Evolutionary conservation across 92 coral and sea anemone species (phyloP), one percentile per base, ranked within the genome.

Genomic region (Parazoanthus darwini): DNA sequence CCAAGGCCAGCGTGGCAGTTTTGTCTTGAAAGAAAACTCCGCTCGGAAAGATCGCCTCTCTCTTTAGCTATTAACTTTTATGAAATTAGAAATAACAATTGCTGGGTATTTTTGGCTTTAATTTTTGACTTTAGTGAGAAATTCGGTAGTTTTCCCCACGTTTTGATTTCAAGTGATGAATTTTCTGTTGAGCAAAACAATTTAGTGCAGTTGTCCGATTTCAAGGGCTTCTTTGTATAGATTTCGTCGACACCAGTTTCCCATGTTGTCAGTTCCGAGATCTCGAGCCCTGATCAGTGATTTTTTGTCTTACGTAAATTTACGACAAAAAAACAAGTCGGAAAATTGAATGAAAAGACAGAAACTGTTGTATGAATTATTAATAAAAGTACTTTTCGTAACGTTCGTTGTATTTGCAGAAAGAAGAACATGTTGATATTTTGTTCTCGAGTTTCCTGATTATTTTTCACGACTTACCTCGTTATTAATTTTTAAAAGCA

Each of bases 1-100:
- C 74, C 8, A 33, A 54, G 65, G 87, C 65, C 87, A 68, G 79
- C 87, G 87, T 84, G 87, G 87, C 87, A 77, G 81, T 81, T 82
- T 75, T 7, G 6, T 36, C 16, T 56, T 89, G 85, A 90, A 90
- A n/a, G 50, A 25, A 70, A 43, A 26, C 68, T 84, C 71, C 43
- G 29, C 8, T 72, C 18, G 82, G 20, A 25, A 71, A 25, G 18
- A 2, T 73, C 77, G 33, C 42, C 77, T 44, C 26, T 78, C 5
- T 25, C 29, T 48, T 15, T 78, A 43, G 44, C 25, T 9, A 15
- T n/a, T 68, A n/a, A 1, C 36, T 44, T 50, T 37, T 74, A 37
- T 63, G 44, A 29, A 82, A 76, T 82, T 35, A 78, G 71, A 77
- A 44, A 36, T 72, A 54, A 54, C 20, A 2, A 54, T 68, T 74